Base-by-base conservation (phyloP, 2,797 vertebrate genomes). In the Gouania willdenowi region DNA sequence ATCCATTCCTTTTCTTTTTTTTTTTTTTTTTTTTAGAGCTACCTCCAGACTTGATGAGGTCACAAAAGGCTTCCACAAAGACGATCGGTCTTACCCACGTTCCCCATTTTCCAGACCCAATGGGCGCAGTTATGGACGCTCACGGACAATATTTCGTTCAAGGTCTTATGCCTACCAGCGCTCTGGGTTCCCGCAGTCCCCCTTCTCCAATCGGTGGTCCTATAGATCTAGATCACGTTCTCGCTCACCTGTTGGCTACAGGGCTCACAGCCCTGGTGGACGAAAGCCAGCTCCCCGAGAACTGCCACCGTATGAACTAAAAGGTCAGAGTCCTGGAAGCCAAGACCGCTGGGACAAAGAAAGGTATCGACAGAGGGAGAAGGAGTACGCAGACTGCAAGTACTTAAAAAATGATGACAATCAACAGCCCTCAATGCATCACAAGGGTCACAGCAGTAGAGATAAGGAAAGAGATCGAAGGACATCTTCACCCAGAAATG, bases 61-160 rank as follows among this genome's bases (percentile, higher is more conserved):
- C 81, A 95, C 97, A 74, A 94, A 98, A 86, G 93, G 98, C 88
- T 99, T 99, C 90, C 96, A 95, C 82, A 98, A 98, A 89, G 95
- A 98, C 1, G 89, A 85, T 3, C 68, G 89, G 1, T 94, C 94
- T 37, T 95, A 92, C 64, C 94, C 93, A 0, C 89, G 92, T 1
- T 98, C 96, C 0, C 94, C 96, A 0, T 93, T 94, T 0, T 90
- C 93, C 0, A 90, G 86, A 13, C 84, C 92, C 19, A 92, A 94
- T 43, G 93, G 91, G 30, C 88, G 94, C 4, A 94, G 91, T 49
- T 97, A 97, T 41, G 83, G 79, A 3, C 94, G 95, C 5, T 97
- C 96, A 0, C 55, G 79, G 2, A 24, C 80, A 0, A 91, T 95
- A 0, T 97, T 97, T 0, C 88, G 94, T 36, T 97, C 95, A 0